Conservation (phyloP, 2,888 invertebrate genomes). For the Abscondita cerata region DNA sequence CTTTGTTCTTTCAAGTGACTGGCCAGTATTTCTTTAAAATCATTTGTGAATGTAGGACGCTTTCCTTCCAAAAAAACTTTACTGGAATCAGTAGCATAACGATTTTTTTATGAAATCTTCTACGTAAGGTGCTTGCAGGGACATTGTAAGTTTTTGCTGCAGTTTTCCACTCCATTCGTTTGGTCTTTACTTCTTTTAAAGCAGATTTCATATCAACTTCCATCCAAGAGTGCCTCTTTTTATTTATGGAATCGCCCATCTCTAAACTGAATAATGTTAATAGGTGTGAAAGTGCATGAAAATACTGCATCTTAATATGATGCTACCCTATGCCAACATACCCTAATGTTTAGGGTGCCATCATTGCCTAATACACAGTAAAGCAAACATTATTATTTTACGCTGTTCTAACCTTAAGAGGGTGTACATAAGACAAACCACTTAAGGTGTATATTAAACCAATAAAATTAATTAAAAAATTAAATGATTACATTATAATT, state of each 20-base stretch:
- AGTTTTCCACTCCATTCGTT: conserved; percentile 2
- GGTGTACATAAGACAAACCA: conserved; percentile 5
- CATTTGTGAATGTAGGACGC: conserved; percentile 7
- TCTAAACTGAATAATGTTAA: conserved; percentile 6
- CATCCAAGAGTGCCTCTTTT: conserved; percentile 10
- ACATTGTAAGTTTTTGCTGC: conserved; percentile 5
- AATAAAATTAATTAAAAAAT: background rate
- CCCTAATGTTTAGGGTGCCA: conserved; percentile 10
- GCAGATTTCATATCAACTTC: conserved; percentile 15
- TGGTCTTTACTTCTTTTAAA: too few relatives aligned
- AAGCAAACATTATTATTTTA: conserved; percentile 5
- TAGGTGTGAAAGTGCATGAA: too few relatives aligned
- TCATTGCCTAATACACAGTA: conserved; percentile 14
- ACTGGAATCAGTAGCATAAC: background rate
- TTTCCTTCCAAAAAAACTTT: background rate
- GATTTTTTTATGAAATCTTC: background rate
- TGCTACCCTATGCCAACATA: conserved; percentile 11
- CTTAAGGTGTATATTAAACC: too few relatives aligned
- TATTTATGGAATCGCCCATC: background rate
- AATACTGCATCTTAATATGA: conserved; percentile 8
- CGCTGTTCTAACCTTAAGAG: conserved; percentile 8
- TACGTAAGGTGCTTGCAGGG: conserved; percentile 4
- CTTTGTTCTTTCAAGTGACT: background rate
- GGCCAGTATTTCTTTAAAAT: too few relatives aligned
- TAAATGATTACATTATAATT: background rate